Percentiles rank a stretch among this genome's conserved stretches.
phyloP scores from a whole-genome alignment of 2,113 vertebrate genomes.

The Rana temporaria region DNA sequence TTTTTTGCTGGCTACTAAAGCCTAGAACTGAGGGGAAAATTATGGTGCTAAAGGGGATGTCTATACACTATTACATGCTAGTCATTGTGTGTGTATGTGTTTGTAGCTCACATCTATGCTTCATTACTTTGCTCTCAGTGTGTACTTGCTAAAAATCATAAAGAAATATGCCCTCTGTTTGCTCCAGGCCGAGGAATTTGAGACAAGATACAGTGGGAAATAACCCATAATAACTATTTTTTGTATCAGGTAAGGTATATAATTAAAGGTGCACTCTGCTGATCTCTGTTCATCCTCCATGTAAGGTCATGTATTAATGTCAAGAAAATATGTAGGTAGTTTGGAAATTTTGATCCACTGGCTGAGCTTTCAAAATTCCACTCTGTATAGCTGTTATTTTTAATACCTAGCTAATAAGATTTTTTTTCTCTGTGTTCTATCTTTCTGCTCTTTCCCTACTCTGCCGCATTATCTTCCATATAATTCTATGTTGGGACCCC shows the following conservation, averaged over 20 bases:
- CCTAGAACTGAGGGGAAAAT: not conserved
- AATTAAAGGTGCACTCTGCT: conserved; percentile 21
- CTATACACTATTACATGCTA: not conserved
- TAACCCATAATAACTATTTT: conserved; percentile 40
- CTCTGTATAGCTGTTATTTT: not conserved
- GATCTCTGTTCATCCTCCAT: conserved; percentile 37
- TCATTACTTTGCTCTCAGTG: conserved; percentile 1
- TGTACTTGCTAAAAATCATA: conserved; percentile 11
- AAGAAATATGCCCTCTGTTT: conserved; percentile 55
- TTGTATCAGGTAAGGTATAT: conserved; percentile 47
- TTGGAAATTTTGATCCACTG: not conserved
- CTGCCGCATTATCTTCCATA: not conserved
- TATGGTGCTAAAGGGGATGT: not conserved
- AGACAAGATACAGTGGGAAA: conserved; percentile 45
- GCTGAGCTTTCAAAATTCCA: not conserved
- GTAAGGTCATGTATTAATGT: conserved; percentile 3
- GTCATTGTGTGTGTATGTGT: not conserved
- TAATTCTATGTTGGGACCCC: conserved; percentile 28
- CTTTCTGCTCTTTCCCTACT: conserved; percentile 13
- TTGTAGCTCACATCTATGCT: not conserved
- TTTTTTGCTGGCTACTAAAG: not conserved
- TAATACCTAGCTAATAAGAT: not conserved
- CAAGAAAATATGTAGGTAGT: not conserved
- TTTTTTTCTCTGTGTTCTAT: conserved; percentile 28
- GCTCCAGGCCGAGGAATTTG: conserved; percentile 49